Percentiles rank a stretch among this genome's conserved stretches.
These are phyloP conservation scores for Leptopilina clavipes DNA, from an alignment of 1,140 invertebrate species.

Conservation along the genomic window DNA sequence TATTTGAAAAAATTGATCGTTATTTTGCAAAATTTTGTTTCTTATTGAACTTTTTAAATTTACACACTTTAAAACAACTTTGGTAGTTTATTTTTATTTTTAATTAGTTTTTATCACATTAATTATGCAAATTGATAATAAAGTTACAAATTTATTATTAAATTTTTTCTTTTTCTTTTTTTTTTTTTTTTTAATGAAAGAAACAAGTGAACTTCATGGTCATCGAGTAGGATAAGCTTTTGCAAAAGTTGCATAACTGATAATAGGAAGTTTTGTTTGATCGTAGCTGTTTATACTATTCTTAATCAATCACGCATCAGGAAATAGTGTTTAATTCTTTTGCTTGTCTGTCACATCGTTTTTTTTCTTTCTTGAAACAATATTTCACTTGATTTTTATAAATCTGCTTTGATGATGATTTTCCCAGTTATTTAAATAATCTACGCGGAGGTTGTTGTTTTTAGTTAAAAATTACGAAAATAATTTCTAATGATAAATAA, in stretches of 20 bases:
- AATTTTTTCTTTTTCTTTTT: no score
- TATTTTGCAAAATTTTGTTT: neutral
- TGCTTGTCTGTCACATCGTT: neutral
- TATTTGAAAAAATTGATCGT: no score
- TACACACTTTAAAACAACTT: neutral
- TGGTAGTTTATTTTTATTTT: neutral
- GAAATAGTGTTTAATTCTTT: neutral
- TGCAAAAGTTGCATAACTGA: conserved; percentile 16
- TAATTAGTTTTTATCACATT: neutral
- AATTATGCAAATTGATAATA: conserved; percentile 1
- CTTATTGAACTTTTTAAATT: neutral
- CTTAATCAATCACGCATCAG: neutral
- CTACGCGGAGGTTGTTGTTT: neutral
- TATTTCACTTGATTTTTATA: neutral
- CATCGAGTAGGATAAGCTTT: conserved; percentile 11
- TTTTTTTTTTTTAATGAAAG: neutral
- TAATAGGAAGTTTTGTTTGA: conserved; percentile 16
- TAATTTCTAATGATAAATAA: conserved; percentile 15
- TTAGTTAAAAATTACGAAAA: neutral
- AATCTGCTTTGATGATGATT: neutral
- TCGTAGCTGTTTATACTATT: conserved; percentile 13
- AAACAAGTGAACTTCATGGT: conserved; percentile 15
- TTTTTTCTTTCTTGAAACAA: neutral
- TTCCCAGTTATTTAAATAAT: neutral
- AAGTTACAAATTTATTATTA: neutral